Percentiles rank a stretch among this genome's conserved stretches.
phyloP scores from a whole-genome alignment of 1,140 invertebrate genomes.

The Xylocopa sonorina region DNA sequence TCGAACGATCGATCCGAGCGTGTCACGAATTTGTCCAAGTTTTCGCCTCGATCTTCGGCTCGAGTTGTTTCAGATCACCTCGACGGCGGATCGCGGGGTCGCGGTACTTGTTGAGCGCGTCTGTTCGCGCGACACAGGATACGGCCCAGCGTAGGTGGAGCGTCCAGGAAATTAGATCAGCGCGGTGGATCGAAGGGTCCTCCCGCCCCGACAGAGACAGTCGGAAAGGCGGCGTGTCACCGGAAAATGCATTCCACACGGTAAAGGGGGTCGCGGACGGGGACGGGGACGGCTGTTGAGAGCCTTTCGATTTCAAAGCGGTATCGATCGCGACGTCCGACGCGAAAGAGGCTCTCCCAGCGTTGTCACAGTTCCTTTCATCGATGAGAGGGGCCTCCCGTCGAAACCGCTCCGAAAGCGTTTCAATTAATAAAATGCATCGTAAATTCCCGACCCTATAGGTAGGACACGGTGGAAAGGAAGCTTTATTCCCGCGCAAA shows the following conservation, averaged over 20 bases:
- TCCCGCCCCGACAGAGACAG: conserved; percentile 29
- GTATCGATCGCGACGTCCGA: conserved; percentile 31
- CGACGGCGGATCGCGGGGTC: neutral
- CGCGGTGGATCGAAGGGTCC: conserved; percentile 23
- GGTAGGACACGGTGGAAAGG: neutral
- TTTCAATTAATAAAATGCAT: conserved; percentile 32
- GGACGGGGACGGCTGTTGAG: too few species aligned
- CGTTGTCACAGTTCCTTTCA: neutral
- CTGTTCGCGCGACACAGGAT: conserved; percentile 46
- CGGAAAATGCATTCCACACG: conserved; percentile 45
- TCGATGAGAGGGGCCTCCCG: neutral
- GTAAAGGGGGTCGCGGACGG: too few species aligned
- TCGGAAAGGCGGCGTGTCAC: conserved; percentile 35
- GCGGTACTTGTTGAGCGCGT: conserved; percentile 53
- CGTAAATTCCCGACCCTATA: neutral
- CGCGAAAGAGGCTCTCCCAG: neutral
- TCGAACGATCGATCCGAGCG: neutral
- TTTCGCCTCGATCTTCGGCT: neutral
- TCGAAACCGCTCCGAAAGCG: neutral
- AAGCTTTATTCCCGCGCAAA: neutral
- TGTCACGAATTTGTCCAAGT: neutral
- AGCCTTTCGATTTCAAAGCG: conserved; percentile 37
- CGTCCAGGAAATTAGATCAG: conserved; percentile 61
- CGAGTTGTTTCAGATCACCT: neutral
- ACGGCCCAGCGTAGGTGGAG: conserved; percentile 19